Base-by-base conservation (phyloP, 2,888 invertebrate genomes). In the Rhogogaster chlorosoma region DNA sequence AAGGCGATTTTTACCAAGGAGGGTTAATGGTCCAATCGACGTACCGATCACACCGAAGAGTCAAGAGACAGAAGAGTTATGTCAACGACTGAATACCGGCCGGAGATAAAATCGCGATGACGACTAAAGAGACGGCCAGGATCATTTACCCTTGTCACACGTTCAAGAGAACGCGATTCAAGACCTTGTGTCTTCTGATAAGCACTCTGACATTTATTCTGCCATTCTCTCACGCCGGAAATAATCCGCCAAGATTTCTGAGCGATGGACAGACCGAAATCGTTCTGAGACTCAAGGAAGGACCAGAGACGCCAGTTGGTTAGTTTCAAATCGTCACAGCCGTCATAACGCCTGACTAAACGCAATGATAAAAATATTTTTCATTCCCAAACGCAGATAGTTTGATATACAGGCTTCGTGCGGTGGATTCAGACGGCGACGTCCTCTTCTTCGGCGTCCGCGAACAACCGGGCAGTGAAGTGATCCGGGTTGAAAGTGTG, bases 221-320 rank as follows among this genome's bases (percentile, higher is more conserved):
- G 87, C 86, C 89, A 53, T 86, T 88, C 18, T 90, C 90, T 85
- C 88, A 87, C 36, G 93, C 93, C 80, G 95, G 95, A 87, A 98
- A 98, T 94, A 95, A 96, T 90, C 97, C 98, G 73, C 98, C 98
- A n/a, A 95, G 97, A 87, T 98, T 98, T 93, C 95, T 98, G 85
- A 97, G 97, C 92, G 97, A 98, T 91, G 97, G 97, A 86, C 97
- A 98, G 93, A 97, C 97, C 88, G 98, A 98, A 95, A 98, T 98
- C 90, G 98, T 98, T 87, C 95, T 98, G 90, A 95, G 98, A 92
- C 94, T 98, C 91, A 98, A 97, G 93, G 98, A 98, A 94, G 98
- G 98, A 82, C 95, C 96, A 84, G 98, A 97, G 90, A 98, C 98
- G 67, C 97, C 97, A 88, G 95, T 97, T 88, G 98, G 98, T 97